Percentiles rank a stretch among this genome's conserved stretches.
These are phyloP conservation scores for Parazoanthus swiftii DNA, from an alignment of 92 coral and sea anemone species.

Conservation along the genomic window DNA sequence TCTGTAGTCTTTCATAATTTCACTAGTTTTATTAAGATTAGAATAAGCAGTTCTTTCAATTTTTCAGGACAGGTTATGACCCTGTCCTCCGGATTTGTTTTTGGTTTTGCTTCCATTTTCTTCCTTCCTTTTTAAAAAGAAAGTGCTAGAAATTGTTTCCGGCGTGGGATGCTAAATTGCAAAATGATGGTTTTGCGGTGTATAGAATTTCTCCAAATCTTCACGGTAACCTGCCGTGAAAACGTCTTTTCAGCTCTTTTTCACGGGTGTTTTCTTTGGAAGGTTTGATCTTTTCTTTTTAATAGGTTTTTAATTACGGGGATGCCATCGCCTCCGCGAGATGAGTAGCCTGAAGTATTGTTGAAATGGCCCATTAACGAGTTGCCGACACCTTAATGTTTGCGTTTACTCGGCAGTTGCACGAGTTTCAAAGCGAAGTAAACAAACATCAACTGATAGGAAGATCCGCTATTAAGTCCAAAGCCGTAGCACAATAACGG, in stretches of 20 bases:
- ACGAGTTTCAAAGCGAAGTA: constrained; percentile 28
- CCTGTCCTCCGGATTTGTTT: background rate
- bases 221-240: constrained; percentile 16
- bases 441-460: constrained; percentile 19
- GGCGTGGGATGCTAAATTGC: constrained; percentile 17
- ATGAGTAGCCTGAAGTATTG: constrained; percentile 43
- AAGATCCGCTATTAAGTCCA: constrained; percentile 42
- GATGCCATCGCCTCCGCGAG: constrained; percentile 38
- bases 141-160: constrained; percentile 25
- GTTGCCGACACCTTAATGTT: constrained; percentile 44
- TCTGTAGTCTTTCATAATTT: no score
- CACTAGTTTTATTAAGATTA: background rate
- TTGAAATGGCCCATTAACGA: constrained; percentile 40
- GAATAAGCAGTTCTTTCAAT: background rate
- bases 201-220: constrained; percentile 14
- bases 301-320: constrained; percentile 45
- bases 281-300: constrained; percentile 20
- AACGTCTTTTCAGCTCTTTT: constrained; percentile 9
- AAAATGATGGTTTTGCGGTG: background rate
- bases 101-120: background rate
- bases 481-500: constrained; percentile 38
- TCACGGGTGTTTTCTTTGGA: constrained; percentile 19
- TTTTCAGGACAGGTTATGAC: background rate
- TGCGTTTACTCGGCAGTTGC: constrained; percentile 35
- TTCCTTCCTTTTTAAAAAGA: background rate